Base-by-base conservation (phyloP, 2,888 invertebrate species). In the Orchestes rusci region DNA sequence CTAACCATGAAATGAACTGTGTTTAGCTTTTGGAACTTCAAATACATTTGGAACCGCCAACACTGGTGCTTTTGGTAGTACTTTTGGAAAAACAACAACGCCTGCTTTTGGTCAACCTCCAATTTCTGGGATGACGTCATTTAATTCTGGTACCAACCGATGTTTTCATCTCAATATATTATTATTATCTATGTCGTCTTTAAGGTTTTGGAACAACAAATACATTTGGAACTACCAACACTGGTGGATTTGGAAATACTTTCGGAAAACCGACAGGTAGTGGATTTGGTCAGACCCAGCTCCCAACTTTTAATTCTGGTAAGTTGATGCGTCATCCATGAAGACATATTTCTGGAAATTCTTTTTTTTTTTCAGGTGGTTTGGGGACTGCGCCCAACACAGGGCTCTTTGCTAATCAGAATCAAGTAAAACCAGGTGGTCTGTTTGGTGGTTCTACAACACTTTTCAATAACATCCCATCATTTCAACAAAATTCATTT, bases 321-420 rank as follows among this genome's bases (percentile, higher is more conserved):
- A 39, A 18, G 15, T 23, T 5, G 23, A 23, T 23, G 23, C 10
- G 5, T 7, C 10, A 10, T 23, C 10, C 10, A 10, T 23, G 23
- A 23, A 23, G 23, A 23, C 5, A 23, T 23, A 23, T 23, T 7
- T 23, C 10, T 23, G 7, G 10, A 7, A 7, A 23, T 23, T 23
- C 12, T 30, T 30, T 12, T 36, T 30, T 39, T 44, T 3, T 32
- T 39, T 19, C 39, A 36, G 32, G 38, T 20, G 38, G 42, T 30
- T 30, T 43, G 13, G 39, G 43, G 1, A 39, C 16, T 12, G 35
- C 30, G 12, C 23, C 31, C 3, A 31, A 23, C 4, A 44, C 49
- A 10, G 58, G 62, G 2, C 55, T 77, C 52, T 78, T 79, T 57
- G 67, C 72, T 1, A 71, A 66, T 60, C 68, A 68, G 31, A 51